Conservation (phyloP, 1,140 invertebrate species). For the Ephestia elutella region DNA sequence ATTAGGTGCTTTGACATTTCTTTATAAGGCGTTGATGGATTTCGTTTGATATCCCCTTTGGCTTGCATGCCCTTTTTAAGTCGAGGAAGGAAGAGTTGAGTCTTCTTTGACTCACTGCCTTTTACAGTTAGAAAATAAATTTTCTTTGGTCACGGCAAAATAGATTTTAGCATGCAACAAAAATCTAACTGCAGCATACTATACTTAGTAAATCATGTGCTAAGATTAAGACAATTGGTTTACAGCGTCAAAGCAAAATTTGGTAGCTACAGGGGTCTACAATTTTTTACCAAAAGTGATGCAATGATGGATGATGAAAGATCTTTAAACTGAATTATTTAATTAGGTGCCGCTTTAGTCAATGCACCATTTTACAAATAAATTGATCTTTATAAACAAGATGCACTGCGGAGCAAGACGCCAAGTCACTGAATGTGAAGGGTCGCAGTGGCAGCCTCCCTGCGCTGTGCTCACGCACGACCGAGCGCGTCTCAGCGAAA, state of each 20-base stretch:
- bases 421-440: neutral
- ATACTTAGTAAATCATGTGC: no score
- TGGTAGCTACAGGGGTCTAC: no score
- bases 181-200: neutral
- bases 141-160: neutral
- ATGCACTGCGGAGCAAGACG: neutral
- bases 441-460: neutral
- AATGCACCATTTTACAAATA: no score
- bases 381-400: no score
- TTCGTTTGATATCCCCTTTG: slow-evolving; percentile 48
- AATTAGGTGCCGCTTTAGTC: no score
- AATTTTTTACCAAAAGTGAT: no score
- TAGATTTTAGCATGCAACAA: no score
- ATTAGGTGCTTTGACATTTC: slow-evolving; percentile 70
- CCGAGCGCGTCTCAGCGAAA: neutral
- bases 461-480: neutral
- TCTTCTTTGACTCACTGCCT: neutral
- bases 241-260: no score
- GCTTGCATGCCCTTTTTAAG: slow-evolving; percentile 7
- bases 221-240: no score
- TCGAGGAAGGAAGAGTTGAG: slow-evolving; percentile 11
- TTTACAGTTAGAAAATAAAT: neutral
- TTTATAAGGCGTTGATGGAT: slow-evolving; percentile 62
- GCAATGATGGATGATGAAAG: no score
- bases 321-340: no score